Evolutionary conservation across 2,113 vertebrate species (phyloP).

Genomic region (Rhodinocichla rosea): DNA sequence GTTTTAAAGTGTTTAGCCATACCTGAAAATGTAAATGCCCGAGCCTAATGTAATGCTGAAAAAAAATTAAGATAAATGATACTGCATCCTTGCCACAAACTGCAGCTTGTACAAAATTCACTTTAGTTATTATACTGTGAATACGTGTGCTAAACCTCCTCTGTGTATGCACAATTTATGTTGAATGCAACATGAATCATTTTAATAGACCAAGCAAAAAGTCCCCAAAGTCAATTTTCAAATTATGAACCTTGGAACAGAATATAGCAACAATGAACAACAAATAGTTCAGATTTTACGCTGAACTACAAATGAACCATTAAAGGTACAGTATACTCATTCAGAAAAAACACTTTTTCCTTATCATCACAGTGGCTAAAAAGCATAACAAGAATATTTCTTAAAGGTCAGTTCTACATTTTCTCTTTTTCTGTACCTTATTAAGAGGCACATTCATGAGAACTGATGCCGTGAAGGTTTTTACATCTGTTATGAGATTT

Average conservation of each 20-base stretch:
- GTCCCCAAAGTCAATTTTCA: constrained; percentile 89
- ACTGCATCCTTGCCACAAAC: constrained; percentile 80
- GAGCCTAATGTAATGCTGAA: constrained; percentile 78
- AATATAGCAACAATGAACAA: constrained; percentile 78
- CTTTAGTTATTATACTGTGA: constrained; percentile 83
- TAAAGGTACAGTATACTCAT: constrained; percentile 66
- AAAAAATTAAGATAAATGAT: constrained; percentile 86
- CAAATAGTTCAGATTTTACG: constrained; percentile 77
- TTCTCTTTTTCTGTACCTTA: background rate
- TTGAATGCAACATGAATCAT: constrained; percentile 95
- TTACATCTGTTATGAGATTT: background rate
- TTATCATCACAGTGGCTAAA: background rate
- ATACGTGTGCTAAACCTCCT: constrained; percentile 81
- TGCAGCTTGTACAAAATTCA: constrained; percentile 82
- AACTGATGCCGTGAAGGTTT: background rate
- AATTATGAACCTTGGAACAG: constrained; percentile 85
- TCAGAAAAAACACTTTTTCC: constrained; percentile 21
- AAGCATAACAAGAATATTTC: background rate
- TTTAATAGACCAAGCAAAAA: constrained; percentile 91
- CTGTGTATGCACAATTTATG: constrained; percentile 95
- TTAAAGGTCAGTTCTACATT: background rate
- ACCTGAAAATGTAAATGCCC: constrained; percentile 83
- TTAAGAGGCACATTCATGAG: background rate
- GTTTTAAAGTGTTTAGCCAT: constrained; percentile 80
- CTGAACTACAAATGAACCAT: constrained; percentile 78